These are phyloP conservation scores for Euwallacea fornicatus DNA, from an alignment of 1,140 invertebrate genomes.

Conservation along the genomic window DNA sequence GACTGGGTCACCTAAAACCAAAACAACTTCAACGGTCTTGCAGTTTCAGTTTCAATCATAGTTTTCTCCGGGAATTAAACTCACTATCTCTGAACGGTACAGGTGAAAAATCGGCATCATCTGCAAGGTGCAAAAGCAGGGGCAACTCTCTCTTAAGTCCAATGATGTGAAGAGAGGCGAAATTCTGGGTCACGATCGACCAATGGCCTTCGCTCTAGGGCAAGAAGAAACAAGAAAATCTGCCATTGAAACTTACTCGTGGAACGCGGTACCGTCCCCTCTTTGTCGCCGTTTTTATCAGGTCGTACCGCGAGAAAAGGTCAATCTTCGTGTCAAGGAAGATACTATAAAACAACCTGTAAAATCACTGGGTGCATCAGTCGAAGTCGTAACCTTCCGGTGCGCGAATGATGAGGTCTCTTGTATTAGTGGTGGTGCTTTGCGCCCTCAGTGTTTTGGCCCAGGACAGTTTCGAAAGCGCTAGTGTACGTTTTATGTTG, in stretches of 20 bases:
- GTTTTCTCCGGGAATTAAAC: constrained; percentile 21
- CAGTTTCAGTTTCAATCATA: constrained; percentile 18
- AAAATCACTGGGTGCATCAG: constrained; percentile 36
- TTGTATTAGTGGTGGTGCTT: constrained; percentile 46
- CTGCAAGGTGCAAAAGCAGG: constrained; percentile 33
- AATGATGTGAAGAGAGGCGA: constrained; percentile 30
- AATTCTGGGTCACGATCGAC: constrained; percentile 31
- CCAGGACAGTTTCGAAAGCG: constrained; percentile 50
- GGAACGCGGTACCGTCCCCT: constrained; percentile 26
- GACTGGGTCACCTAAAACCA: no score
- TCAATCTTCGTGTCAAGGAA: constrained; percentile 43
- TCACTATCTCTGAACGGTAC: constrained; percentile 25
- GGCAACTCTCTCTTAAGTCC: constrained; percentile 37
- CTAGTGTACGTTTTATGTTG: constrained; percentile 59
- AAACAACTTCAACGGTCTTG: no score
- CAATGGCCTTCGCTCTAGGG: constrained; percentile 32
- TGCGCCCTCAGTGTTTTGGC: constrained; percentile 38
- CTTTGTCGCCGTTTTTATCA: constrained; percentile 28
- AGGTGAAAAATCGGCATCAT: constrained; percentile 19
- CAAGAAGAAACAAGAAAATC: constrained; percentile 28
- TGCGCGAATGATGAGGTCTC: constrained; percentile 47
- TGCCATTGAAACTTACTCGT: constrained; percentile 29
- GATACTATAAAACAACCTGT: constrained; percentile 46
- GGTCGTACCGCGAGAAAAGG: constrained; percentile 45
- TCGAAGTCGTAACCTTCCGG: constrained; percentile 28